Conservation (phyloP, 2,888 invertebrate species). For the Iselma pallidipennis region DNA sequence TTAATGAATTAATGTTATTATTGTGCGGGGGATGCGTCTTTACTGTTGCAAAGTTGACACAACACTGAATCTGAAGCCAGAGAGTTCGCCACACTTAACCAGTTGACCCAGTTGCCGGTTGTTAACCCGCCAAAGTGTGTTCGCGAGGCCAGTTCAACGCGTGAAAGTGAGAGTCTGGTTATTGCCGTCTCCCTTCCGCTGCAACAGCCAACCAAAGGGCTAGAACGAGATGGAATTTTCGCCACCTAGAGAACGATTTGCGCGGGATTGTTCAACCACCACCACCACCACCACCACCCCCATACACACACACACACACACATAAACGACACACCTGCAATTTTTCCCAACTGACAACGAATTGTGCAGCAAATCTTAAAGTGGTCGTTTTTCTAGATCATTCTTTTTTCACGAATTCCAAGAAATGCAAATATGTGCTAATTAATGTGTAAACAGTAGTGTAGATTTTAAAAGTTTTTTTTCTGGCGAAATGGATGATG, state of each 20-base stretch:
- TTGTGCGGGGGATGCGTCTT: slow-evolving; percentile 51
- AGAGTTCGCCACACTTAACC: slow-evolving; percentile 66
- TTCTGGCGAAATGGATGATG: neutral
- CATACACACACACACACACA: too few relatives aligned
- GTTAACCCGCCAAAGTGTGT: slow-evolving; percentile 67
- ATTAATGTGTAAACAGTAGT: neutral
- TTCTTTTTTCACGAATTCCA: too few relatives aligned
- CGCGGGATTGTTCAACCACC: too few relatives aligned
- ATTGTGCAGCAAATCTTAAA: too few relatives aligned
- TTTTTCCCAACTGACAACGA: neutral
- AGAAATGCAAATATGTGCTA: neutral
- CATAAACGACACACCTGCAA: neutral
- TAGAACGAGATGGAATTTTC: slow-evolving; percentile 17
- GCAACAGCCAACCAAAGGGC: slow-evolving; percentile 27
- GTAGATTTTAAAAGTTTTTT: neutral
- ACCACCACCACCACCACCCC: too few relatives aligned
- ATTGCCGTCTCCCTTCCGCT: slow-evolving; percentile 44
- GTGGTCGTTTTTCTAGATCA: too few relatives aligned
- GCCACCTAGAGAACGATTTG: neutral
- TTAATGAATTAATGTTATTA: neutral
- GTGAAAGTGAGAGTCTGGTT: slow-evolving; percentile 70
- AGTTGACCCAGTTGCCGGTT: slow-evolving; percentile 80
- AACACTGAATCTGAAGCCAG: slow-evolving; percentile 65
- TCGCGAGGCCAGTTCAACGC: slow-evolving; percentile 61
- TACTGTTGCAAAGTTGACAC: slow-evolving; percentile 59